These are phyloP conservation scores for Ctenomys sociabilis DNA, from an alignment of 2,113 vertebrate genomes.

Conservation along the genomic window DNA sequence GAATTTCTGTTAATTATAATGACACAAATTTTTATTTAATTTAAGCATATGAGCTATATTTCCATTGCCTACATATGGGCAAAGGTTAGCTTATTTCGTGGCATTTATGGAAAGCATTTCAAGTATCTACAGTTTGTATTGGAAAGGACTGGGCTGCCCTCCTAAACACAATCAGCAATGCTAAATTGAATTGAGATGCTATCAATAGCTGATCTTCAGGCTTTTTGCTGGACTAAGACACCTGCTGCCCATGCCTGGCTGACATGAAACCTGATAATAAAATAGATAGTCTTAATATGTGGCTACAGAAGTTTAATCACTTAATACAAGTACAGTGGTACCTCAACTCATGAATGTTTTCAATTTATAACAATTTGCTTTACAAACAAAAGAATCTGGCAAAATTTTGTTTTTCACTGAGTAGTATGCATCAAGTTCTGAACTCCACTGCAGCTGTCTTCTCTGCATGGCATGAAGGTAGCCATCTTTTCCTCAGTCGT, in stretches of 20 bases:
- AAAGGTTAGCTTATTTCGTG: not conserved
- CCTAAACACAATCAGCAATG: not conserved
- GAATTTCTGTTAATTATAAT: not conserved
- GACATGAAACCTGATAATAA: not conserved
- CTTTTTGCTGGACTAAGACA: not conserved
- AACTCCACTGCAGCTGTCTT: not conserved
- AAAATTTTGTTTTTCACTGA: not conserved
- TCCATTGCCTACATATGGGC: not conserved
- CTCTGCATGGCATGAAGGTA: not conserved
- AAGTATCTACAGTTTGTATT: not conserved
- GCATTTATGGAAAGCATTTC: not conserved
- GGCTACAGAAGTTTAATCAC: not conserved
- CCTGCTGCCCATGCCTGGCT: not conserved
- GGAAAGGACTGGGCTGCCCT: not conserved
- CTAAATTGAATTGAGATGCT: not conserved
- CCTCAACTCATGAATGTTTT: not conserved
- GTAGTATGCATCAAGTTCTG: not conserved
- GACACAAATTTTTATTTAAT: not conserved
- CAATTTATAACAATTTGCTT: not conserved
- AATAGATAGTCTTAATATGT: not conserved
- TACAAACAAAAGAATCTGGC: not conserved
- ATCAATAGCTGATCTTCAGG: not conserved
- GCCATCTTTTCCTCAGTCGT: not conserved
- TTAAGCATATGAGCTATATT: not conserved
- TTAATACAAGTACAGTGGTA: not conserved